Evolutionary conservation across 2,888 invertebrate genomes (phyloP).

Genomic region (Anorthoa munda): DNA sequence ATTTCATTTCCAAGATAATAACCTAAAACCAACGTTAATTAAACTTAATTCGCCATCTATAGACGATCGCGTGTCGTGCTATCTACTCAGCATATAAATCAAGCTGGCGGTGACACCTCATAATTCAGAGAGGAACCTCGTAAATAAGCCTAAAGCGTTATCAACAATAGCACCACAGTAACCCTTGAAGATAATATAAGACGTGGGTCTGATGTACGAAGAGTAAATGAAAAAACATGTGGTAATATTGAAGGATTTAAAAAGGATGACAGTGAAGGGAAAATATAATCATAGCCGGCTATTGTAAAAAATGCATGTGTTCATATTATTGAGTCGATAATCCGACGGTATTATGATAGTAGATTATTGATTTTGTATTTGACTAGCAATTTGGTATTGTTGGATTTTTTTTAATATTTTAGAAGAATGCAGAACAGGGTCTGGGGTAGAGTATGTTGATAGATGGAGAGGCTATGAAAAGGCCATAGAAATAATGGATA

Average conservation of each 20-base stretch:
- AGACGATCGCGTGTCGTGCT: constrained; percentile 50
- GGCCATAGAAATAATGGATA: no score
- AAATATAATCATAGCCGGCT: constrained; percentile 28
- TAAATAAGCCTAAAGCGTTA: constrained; percentile 67
- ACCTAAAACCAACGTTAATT: constrained; percentile 43
- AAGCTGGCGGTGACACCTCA: constrained; percentile 63
- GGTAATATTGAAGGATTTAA: constrained; percentile 42
- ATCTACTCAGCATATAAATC: constrained; percentile 58
- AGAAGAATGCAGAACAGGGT: not conserved
- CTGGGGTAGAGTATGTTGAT: not conserved
- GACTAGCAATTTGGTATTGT: not conserved
- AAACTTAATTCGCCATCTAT: constrained; percentile 39
- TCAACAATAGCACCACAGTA: constrained; percentile 66
- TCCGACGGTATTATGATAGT: constrained; percentile 8
- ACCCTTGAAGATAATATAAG: constrained; percentile 58
- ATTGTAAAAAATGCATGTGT: constrained; percentile 20
- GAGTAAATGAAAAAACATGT: constrained; percentile 27
- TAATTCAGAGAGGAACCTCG: constrained; percentile 60
- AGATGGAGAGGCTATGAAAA: no score
- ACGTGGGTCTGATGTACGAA: constrained; percentile 52
- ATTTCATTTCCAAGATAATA: not conserved
- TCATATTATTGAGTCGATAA: not conserved
- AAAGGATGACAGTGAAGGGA: constrained; percentile 10
- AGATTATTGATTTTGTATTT: not conserved
- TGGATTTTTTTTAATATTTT: not conserved